Evolutionary conservation across 1,140 invertebrate genomes (phyloP).

Genomic region (Drosophila yakuba): DNA sequence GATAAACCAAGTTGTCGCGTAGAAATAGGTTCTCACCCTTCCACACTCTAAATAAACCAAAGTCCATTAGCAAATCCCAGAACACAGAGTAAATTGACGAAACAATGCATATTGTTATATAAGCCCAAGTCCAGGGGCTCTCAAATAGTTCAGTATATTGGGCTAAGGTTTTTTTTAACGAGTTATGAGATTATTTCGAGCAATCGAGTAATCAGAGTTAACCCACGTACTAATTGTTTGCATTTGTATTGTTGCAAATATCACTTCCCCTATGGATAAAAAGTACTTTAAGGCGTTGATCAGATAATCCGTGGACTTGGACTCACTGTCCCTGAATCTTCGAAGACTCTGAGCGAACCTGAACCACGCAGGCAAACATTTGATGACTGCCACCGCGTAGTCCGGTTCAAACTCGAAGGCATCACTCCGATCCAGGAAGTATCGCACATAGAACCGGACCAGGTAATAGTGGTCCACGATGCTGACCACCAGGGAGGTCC

Average conservation of each 20-base stretch:
- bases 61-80: conserved; percentile 99
- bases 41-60: conserved; percentile 95
- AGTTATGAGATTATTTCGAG: too few relatives aligned
- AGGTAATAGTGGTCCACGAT: conserved; percentile 91
- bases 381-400: conserved; percentile 86
- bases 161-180: conserved; percentile 78
- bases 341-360: conserved; percentile 93
- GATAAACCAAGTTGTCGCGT: conserved; percentile 90
- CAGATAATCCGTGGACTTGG: conserved; percentile 88
- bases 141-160: conserved; percentile 86
- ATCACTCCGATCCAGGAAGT: conserved; percentile 10
- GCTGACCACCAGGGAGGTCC: conserved; percentile 92
- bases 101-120: conserved; percentile 88
- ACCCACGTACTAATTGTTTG: conserved; percentile 28
- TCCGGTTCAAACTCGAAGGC: conserved; percentile 41
- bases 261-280: conserved; percentile 90
- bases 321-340: conserved; percentile 87
- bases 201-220: too few relatives aligned
- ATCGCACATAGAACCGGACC: conserved; percentile 43
- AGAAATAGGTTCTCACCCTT: conserved; percentile 92
- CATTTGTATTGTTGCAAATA: conserved; percentile 84
- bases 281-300: conserved; percentile 94
- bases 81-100: conserved; percentile 92
- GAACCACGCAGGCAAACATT: conserved; percentile 93
- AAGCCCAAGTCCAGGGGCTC: conserved; percentile 92